These are phyloP conservation scores for Halichoerus grypus DNA, from an alignment of 2,113 vertebrate species.

Conservation along the genomic window DNA sequence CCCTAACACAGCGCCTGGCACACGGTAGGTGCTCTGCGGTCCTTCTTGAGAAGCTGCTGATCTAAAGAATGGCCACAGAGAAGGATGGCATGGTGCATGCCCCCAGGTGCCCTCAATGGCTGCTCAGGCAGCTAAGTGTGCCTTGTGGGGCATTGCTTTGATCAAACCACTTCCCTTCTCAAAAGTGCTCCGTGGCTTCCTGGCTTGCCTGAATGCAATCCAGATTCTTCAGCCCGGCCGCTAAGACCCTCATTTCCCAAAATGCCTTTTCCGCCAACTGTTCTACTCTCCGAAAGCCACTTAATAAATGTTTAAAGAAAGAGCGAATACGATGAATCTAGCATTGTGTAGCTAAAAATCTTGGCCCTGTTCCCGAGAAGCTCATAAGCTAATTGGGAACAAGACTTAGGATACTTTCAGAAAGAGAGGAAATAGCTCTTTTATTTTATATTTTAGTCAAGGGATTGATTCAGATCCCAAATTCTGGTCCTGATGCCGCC, in stretches of 20 bases:
- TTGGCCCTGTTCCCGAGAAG: neutral
- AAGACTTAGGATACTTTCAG: neutral
- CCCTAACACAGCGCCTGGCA: neutral
- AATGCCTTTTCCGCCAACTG: constrained; percentile 11
- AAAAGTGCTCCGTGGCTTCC: neutral
- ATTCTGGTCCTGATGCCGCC: neutral
- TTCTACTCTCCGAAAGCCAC: neutral
- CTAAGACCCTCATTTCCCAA: neutral
- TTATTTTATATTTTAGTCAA: constrained; percentile 9
- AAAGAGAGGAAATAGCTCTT: neutral
- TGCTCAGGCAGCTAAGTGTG: neutral
- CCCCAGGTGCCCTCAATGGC: neutral
- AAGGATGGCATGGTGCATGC: accelerated
- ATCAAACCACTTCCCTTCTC: neutral
- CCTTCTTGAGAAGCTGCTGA: neutral
- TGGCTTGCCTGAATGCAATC: neutral
- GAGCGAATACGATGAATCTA: neutral
- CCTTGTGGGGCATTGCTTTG: neutral
- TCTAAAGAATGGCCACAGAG: neutral
- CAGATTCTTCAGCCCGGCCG: neutral
- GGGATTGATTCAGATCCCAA: neutral
- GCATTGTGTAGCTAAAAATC: neutral
- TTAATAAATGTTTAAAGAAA: constrained; percentile 68
- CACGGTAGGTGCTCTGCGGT: accelerated
- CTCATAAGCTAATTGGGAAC: constrained; percentile 33